Conservation (phyloP, 2,888 invertebrate genomes). For the Conchocele bisecta region DNA sequence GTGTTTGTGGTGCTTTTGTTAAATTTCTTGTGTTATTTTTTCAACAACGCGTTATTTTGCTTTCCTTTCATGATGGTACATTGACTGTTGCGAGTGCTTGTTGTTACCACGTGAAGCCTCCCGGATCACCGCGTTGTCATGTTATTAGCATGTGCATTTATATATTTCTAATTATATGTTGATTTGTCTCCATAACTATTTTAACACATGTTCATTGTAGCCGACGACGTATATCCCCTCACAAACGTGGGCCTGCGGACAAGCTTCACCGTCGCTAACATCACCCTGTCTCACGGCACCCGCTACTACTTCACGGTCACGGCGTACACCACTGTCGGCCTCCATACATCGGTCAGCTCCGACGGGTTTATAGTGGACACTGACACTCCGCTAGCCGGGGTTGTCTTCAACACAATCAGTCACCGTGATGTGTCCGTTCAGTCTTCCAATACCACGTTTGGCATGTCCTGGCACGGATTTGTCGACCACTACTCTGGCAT, state of each 20-base stretch:
- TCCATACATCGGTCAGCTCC: constrained; percentile 20
- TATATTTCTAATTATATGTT: not conserved
- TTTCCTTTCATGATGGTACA: too few species aligned
- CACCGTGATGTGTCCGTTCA: constrained; percentile 47
- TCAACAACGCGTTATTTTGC: too few species aligned
- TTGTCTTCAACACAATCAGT: constrained; percentile 56
- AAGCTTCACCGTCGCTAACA: not conserved
- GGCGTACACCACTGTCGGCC: constrained; percentile 29
- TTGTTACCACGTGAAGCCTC: too few species aligned
- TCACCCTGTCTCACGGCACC: constrained; percentile 6
- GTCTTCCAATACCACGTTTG: constrained; percentile 20
- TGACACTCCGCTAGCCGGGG: constrained; percentile 50
- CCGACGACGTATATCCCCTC: not conserved
- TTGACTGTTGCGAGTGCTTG: too few species aligned
- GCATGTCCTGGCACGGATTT: constrained; percentile 63
- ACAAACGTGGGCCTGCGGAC: constrained; percentile 10
- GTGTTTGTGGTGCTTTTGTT: too few species aligned
- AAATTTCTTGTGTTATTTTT: too few species aligned
- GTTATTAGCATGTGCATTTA: too few species aligned
- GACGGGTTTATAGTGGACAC: constrained; percentile 38
- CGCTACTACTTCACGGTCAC: constrained; percentile 27
- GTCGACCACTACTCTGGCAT: constrained; percentile 32
- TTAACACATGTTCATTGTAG: not conserved
- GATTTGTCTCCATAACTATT: not conserved
- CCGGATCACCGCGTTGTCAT: too few species aligned